These are phyloP conservation scores for Rhaphigaster nebulosa DNA, from an alignment of 2,888 invertebrate genomes.

Conservation along the genomic window DNA sequence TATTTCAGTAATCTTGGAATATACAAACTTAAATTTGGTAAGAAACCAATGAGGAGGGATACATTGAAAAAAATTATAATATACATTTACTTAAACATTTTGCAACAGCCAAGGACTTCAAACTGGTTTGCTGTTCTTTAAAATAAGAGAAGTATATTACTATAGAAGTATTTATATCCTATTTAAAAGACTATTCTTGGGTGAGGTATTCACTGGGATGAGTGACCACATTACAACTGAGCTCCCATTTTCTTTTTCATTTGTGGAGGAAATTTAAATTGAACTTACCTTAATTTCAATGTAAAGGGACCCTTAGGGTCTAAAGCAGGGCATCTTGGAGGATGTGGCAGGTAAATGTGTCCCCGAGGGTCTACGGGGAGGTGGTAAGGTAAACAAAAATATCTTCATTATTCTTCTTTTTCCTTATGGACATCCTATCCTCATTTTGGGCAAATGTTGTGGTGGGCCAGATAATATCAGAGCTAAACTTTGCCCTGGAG, in stretches of 20 bases:
- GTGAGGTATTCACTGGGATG: slow-evolving; percentile 14
- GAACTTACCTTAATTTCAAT: slow-evolving; percentile 44
- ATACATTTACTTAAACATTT: not conserved
- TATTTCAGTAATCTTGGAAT: not conserved
- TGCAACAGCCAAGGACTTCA: not conserved
- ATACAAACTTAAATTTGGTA: not conserved
- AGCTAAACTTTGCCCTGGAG: slow-evolving; percentile 49
- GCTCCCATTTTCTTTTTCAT: slow-evolving; percentile 25
- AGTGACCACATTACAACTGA: not conserved
- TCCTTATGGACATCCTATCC: slow-evolving; percentile 32
- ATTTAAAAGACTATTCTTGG: not conserved
- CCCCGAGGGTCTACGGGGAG: slow-evolving; percentile 43
- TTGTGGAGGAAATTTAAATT: slow-evolving; percentile 49
- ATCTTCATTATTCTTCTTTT: slow-evolving; percentile 40
- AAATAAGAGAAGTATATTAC: slow-evolving; percentile 1
- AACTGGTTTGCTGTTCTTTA: not conserved
- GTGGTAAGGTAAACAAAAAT: slow-evolving; percentile 34
- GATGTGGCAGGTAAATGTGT: slow-evolving; percentile 41
- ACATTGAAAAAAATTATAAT: not conserved
- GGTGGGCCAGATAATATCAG: slow-evolving; percentile 32
- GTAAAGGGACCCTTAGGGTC: slow-evolving; percentile 31
- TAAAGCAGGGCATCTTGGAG: slow-evolving; percentile 42
- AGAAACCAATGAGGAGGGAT: not conserved
- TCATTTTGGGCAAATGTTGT: slow-evolving; percentile 34
- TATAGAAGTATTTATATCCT: slow-evolving; percentile 7